Base-by-base conservation (phyloP, 64 coral and sea anemone species). In the Dendrophyllia cribrosa region DNA sequence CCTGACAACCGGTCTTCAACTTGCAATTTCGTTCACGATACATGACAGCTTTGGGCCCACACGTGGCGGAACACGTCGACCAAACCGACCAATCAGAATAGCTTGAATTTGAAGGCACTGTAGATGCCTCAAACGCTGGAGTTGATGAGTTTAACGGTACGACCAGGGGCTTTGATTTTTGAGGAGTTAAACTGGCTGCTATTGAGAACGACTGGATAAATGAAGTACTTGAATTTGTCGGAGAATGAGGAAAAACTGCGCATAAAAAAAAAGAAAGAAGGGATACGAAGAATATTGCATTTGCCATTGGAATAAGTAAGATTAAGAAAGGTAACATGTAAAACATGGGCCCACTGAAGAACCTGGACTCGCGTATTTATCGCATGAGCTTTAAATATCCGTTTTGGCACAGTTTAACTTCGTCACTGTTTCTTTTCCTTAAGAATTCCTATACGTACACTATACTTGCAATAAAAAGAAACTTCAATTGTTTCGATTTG, bases 71-170 rank as follows among this genome's bases (percentile, higher is more conserved):
- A 52, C 96, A 98, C 7, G 49, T 69, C 3, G 89, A 89, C 96
- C 96, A 98, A 20, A 62, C 44, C 8, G 89, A 46, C 94, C 94
- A 95, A n/a, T 91, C 24, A n/a, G 89, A 91, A 48, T 80, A 91
- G 51, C 48, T 56, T 77, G 51, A 4, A 5, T 58, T 21, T n/a
- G 19, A 53, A 50, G 19, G 12, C 10, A 15, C 72, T 17, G 43
- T 12, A 77, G 3, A 24, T 2, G 48, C 10, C 7, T n/a, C 8
- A 45, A 53, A 12, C 2, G 10, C 10, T 20, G 45, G 4, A 49
- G 72, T 44, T 49, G 75, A 52, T 13, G 21, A 55, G 56, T 77
- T 55, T 21, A 17, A 55, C 24, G 75, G 4, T 1, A 8, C 21
- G 75, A 77, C 16, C 15, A 12, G 44, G 16, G 44, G 19, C 46